Conservation (phyloP, 35 echinoderm and acorn worm genomes). For the Acanthaster planci region DNA sequence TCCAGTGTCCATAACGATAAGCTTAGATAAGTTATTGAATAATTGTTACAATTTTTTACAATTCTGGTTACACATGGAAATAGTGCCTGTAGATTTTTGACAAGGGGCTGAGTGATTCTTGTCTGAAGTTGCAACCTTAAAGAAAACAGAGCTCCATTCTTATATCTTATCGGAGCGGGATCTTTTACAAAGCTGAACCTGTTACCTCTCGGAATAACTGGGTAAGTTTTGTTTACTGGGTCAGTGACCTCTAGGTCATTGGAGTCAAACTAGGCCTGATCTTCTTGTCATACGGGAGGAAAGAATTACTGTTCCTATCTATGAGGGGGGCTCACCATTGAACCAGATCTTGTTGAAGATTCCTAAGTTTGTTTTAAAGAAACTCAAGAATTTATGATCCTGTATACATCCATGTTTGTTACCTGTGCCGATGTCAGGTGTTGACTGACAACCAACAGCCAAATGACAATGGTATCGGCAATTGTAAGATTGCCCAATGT, state of each 20-base stretch:
- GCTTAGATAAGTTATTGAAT: neutral
- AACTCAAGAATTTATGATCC: constrained; percentile 1
- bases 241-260: constrained; percentile 5
- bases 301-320: constrained; percentile 2
- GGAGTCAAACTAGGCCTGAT: neutral
- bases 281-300: neutral
- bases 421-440: neutral
- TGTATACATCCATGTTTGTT: neutral
- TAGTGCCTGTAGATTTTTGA: neutral
- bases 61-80: neutral
- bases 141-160: neutral
- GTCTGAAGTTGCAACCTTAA: neutral
- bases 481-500: neutral
- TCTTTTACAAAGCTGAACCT: neutral
- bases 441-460: constrained; percentile 6
- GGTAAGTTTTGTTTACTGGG: constrained; percentile 2
- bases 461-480: neutral
- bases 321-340: neutral
- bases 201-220: constrained; percentile 9
- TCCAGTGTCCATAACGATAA: too few relatives aligned
- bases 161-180: neutral
- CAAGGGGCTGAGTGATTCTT: neutral
- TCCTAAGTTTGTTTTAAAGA: constrained; percentile 20
- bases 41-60: neutral
- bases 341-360: neutral